Base-by-base conservation (phyloP, 2,797 vertebrate genomes). In the Artibeus lituratus region DNA sequence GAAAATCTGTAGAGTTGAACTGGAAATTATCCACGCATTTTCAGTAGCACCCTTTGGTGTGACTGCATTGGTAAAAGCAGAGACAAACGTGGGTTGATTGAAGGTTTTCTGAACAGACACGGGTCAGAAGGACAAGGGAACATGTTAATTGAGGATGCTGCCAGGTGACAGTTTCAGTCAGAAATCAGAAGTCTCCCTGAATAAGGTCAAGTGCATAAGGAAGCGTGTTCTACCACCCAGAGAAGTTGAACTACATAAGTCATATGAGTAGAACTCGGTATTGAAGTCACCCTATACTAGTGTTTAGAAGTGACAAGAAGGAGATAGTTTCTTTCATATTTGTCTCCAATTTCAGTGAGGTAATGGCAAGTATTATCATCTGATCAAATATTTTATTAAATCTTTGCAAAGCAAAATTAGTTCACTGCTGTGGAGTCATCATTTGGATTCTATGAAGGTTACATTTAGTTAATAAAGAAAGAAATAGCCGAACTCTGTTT, bases 401-500 rank as follows among this genome's bases (percentile, higher is more conserved):
- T 77, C 70, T 92, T 92, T 94, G 95, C 86, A 88, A 94, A 97
- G 90, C 35, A 94, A 96, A 96, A 94, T 24, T 88, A 88, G 82
- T 78, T 92, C 51, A 42, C 51, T 15, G 80, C 88, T 82, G 90
- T 87, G 69, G 92, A 97, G 86, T 96, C 86, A 94, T 83, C 86
- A 35, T 70, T 96, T 97, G 96, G 95, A 97, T 73, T 87, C 91
- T 42, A 32, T 94, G 86, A 95, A 93, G 90, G 88, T 94, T 97
- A 82, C 87, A 89, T 62, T 93, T 83, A 93, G 76, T 91, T 95
- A 96, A 96, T 95, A 97, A 95, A 94, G 88, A 89, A 92, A 96
- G 84, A 97, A 97, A 97, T 93, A 96, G 87, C 84, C 96, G 90
- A 96, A 93, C 96, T 96, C 72, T 96, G 90, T 90, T 94, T 96